Base-by-base conservation (phyloP, 2,888 invertebrate species). In the Lasioglossum zephyrum region DNA sequence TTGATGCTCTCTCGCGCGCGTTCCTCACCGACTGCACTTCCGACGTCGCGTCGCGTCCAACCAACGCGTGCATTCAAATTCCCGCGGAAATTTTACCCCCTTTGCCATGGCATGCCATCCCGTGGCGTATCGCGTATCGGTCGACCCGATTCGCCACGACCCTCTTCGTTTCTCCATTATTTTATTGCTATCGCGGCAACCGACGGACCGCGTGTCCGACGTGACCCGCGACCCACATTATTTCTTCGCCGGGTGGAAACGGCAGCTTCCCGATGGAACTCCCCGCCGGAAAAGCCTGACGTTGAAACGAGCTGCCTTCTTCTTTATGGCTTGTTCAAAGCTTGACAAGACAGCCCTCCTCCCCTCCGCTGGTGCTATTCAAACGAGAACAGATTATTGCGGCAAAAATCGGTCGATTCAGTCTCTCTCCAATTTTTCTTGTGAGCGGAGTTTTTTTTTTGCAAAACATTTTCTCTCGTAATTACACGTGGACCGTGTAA, bases 71-170 rank as follows among this genome's bases (percentile, higher is more conserved):
- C 84, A 78, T 84, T 88, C 86, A 86, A 87, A 84, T 90, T 81
- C 82, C 86, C 84, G 73, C 73, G 49, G 70, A 81, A 77, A 85
- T 63, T 72, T 78, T 44, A 36, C 2, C 85, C 44, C 63, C 26
- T 22, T 22, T 22, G 49, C 49, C 47, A 5, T 16, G 47, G 16
- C 49, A 49, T 49, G 6, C 49, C 49, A 18, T 18, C 47, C 63
- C 77, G 47, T 39, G 26, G 70, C 69, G 39, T 4, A 36, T 66
- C n/a, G 31, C 31, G 73, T 79, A 84, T 89, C 88, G 81, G 78
- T 57, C 79, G 84, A 82, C 77, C 89, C 84, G 83, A 79, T 89
- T 89, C 86, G 73, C 81, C n/a, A 9, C 81, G 80, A 72, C 83
- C 74, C 66, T 18, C 18, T 36, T 36, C 66, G 18, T 36, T 66